Conservation (phyloP, 2,113 vertebrate genomes). For the Triplophysa dalaica region DNA sequence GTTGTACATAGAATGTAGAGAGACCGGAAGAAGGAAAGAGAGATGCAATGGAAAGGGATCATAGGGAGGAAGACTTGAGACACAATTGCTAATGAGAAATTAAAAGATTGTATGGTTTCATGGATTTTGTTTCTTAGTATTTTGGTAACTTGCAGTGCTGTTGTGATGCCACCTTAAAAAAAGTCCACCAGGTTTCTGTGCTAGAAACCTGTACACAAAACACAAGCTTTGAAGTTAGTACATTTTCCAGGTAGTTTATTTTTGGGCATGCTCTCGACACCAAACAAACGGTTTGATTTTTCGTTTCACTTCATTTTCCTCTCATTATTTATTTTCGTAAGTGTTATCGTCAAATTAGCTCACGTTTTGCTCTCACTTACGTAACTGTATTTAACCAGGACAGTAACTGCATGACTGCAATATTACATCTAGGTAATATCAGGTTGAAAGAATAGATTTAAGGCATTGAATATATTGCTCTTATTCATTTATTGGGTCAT, state of each 20-base stretch:
- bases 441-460: background rate
- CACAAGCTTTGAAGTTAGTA: too few relatives aligned
- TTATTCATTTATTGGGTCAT: background rate
- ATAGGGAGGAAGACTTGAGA: background rate
- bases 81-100: background rate
- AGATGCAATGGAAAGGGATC: background rate
- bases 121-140: background rate
- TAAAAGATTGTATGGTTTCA: background rate
- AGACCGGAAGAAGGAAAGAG: background rate
- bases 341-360: constrained; percentile 11
- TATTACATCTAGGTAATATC: background rate
- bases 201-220: too few relatives aligned
- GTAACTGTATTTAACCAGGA: background rate
- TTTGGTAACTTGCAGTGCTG: background rate
- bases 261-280: background rate
- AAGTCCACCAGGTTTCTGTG: too few relatives aligned
- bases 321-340: background rate
- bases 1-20: background rate
- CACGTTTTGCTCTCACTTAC: background rate
- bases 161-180: background rate
- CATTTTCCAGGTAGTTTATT: background rate
- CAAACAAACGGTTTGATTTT: background rate
- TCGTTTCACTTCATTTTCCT: background rate
- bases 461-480: background rate
- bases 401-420: background rate